Evolutionary conservation across 2,888 invertebrate genomes (phyloP).

Genomic region (Cryptus armator): DNA sequence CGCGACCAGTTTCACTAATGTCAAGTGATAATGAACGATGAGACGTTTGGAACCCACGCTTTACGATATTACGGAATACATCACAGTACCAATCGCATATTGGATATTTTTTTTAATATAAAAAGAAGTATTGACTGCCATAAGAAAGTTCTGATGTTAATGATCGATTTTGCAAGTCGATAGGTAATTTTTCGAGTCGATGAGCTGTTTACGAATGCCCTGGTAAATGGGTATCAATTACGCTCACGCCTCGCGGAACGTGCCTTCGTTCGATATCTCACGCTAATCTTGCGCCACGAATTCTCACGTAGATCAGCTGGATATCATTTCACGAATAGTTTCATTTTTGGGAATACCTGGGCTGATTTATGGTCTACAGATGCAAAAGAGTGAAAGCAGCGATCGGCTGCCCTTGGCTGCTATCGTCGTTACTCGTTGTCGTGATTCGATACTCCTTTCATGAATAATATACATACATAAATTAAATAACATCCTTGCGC

Average conservation of each 20-base stretch:
- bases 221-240: neutral
- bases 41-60: neutral
- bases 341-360: neutral
- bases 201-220: neutral
- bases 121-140: neutral
- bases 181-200: neutral
- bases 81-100: neutral
- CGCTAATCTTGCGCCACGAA: conserved; percentile 2
- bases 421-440: neutral
- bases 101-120: neutral
- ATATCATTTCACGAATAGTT: neutral
- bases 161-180: neutral
- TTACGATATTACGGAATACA: conserved; percentile 31
- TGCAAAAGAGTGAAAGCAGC: neutral
- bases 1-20: conserved; percentile 58
- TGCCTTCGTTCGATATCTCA: neutral
- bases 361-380: neutral
- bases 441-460: conserved; percentile 5
- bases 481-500: conserved; percentile 35
- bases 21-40: conserved; percentile 44
- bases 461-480: conserved; percentile 57
- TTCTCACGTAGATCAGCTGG: neutral
- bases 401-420: conserved; percentile 1
- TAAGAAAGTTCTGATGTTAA: neutral
- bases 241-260: neutral